phyloP scores from a whole-genome alignment of 2,797 vertebrate genomes.

The Lithobates pipiens region DNA sequence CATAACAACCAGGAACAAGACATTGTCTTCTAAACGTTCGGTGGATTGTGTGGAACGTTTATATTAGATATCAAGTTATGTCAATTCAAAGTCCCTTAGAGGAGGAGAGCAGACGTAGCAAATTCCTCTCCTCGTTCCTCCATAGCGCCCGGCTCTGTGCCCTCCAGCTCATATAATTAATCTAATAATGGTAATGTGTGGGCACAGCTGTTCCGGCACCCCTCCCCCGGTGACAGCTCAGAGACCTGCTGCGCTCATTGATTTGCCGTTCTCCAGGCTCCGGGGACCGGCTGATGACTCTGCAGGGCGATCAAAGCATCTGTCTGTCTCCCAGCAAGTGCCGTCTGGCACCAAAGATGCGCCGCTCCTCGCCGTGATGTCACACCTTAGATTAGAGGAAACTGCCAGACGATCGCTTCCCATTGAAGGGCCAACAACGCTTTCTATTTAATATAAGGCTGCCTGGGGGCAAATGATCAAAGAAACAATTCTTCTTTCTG shows the following conservation, averaged over 20 bases:
- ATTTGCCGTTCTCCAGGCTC: conserved; percentile 20
- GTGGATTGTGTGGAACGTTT: too few relatives aligned
- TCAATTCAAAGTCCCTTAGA: not conserved
- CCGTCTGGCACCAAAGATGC: conserved; percentile 24
- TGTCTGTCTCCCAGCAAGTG: conserved; percentile 18
- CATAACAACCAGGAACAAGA: too few relatives aligned
- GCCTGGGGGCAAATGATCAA: too few relatives aligned
- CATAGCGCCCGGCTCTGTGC: not conserved
- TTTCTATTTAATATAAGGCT: not conserved
- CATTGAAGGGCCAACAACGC: too few relatives aligned
- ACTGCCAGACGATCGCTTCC: too few relatives aligned
- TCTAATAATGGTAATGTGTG: conserved; percentile 22
- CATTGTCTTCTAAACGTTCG: too few relatives aligned
- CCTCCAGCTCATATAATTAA: not conserved
- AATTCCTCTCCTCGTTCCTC: not conserved
- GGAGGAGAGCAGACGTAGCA: not conserved
- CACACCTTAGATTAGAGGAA: not conserved
- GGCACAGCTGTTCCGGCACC: conserved; percentile 6
- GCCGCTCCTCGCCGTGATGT: not conserved
- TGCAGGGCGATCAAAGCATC: conserved; percentile 48
- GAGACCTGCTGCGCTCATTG: conserved; percentile 26
- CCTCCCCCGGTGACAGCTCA: not conserved
- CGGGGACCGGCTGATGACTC: conserved; percentile 36
- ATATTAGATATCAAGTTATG: too few relatives aligned
- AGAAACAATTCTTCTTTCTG: too few relatives aligned